A percentile compares a stretch with the other conserved stretches of the same genome.
These are phyloP conservation scores for Ladona fulva DNA, from an alignment of 1,140 invertebrate genomes.

Conservation along the genomic window DNA sequence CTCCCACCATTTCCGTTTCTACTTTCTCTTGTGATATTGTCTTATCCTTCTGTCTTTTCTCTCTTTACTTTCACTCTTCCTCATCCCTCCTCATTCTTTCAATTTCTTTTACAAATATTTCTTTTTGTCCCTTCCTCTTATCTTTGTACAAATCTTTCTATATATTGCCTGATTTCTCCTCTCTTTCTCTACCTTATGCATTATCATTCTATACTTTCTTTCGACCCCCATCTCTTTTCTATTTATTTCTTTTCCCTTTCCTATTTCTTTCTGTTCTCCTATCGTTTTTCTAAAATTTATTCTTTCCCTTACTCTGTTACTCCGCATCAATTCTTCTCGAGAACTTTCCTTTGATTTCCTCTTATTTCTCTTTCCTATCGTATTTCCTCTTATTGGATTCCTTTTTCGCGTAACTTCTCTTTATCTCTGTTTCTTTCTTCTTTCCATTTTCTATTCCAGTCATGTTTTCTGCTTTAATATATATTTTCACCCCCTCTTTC, in stretches of 20 bases:
- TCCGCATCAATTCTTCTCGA: background rate
- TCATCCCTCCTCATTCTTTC: too few species aligned
- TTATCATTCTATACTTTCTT: too few species aligned
- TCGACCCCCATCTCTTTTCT: too few species aligned
- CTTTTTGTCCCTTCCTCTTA: too few species aligned
- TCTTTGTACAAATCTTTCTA: too few species aligned
- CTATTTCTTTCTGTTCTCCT: background rate
- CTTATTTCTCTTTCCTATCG: background rate
- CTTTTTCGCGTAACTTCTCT: background rate
- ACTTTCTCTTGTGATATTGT: too few species aligned
- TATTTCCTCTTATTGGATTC: background rate
- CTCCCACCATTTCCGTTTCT: too few species aligned
- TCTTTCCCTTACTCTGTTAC: background rate
- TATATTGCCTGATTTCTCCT: too few species aligned
- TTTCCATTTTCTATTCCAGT: background rate
- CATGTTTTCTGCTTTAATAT: background rate
- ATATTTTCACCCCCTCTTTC: background rate
- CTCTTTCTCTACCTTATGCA: too few species aligned
- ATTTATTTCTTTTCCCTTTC: background rate
- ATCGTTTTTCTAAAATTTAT: background rate
- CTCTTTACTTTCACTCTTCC: too few species aligned
- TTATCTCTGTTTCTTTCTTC: background rate
- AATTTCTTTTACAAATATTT: too few species aligned
- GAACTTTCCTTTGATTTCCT: background rate
- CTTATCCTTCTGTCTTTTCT: too few species aligned